Evolutionary conservation across 2,888 invertebrate species (phyloP).

Genomic region (Marronus borbonicus): DNA sequence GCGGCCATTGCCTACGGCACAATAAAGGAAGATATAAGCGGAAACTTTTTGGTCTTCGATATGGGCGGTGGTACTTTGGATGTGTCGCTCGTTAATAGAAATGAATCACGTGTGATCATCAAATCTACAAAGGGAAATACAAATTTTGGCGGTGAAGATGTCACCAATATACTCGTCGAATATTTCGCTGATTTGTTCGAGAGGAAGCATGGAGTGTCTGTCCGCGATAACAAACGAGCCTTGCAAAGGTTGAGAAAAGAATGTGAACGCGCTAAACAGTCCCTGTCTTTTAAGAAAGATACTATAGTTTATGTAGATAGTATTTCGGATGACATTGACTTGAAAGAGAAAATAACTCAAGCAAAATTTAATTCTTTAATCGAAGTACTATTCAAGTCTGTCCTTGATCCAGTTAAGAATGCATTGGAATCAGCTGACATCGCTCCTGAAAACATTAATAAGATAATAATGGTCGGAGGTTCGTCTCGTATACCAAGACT

Average conservation of each 20-base stretch:
- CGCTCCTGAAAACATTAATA: conserved; percentile 55
- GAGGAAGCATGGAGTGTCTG: conserved; percentile 47
- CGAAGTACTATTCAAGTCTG: conserved; percentile 54
- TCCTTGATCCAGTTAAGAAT: conserved; percentile 54
- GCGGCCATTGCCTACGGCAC: conserved; percentile 58
- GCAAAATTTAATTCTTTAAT: conserved; percentile 57
- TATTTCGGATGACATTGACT: background rate
- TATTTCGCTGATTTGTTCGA: conserved; percentile 52
- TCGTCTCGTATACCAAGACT: conserved; percentile 61
- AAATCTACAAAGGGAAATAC: conserved; percentile 58
- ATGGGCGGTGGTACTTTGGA: conserved; percentile 61
- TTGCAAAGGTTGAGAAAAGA: conserved; percentile 54
- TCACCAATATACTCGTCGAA: conserved; percentile 57
- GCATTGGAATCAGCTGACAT: conserved; percentile 56
- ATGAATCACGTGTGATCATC: conserved; percentile 53
- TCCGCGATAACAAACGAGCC: conserved; percentile 45
- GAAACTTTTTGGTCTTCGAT: conserved; percentile 58
- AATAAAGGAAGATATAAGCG: conserved; percentile 51
- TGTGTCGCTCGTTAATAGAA: conserved; percentile 57
- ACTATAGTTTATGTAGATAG: background rate
- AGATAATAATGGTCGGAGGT: conserved; percentile 61
- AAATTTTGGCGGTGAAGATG: conserved; percentile 52
- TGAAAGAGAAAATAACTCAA: conserved; percentile 40
- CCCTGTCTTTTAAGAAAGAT: conserved; percentile 48
- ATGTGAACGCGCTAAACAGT: conserved; percentile 56